Evolutionary conservation across 2,797 vertebrate species (phyloP), one percentile per base, ranked within the genome.

Genomic region (Valencia hispanica): DNA sequence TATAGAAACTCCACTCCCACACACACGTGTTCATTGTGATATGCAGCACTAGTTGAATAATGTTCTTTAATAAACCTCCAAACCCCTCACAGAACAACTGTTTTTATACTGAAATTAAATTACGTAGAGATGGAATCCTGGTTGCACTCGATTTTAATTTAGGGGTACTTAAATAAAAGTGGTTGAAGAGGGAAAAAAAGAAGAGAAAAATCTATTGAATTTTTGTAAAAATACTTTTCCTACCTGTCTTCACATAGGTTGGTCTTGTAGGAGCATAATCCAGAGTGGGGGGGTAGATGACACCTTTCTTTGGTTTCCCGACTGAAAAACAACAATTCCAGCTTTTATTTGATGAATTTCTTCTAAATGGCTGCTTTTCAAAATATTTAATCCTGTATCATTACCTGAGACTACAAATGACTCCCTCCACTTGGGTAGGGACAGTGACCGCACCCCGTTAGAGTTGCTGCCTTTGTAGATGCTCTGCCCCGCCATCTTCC

Each of bases 371-470:
- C 36, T 14, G 59, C 43, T 41, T 34, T 27, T 6, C 22, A 59
- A 66, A 15, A 0, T 47, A 25, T 45, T 74, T 15, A 4, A 43
- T n/a, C 39, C 8, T n/a, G 57, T 4, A 7, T 36, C 14, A 2
- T 47, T 91, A 99, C 98, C 98, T 95, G 96, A 96, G 78, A 99
- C 89, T 0, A 96, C 92, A 79, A 99, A 99, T 3, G 98, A 99
- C 61, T 99, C 98, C 88, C 96, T 97, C 98, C 98, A 99, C 69
- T 96, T 97, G 0, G 97, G 96, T 4, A 99, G 91, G 0, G 98
- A 98, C 74, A 98, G 85, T 0, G 98, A 99, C 15, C 96, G 96
- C 51, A 99, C 89, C 0, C 98, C 97, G 0, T 97, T 95, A 82
- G 97, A 95, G 65, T 95, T 97, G 87, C 95, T 98, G 68, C 97